Evolutionary conservation across 1,140 invertebrate species (phyloP), one percentile per base, ranked within the genome.

Genomic region (Pogonomyrmex barbatus): DNA sequence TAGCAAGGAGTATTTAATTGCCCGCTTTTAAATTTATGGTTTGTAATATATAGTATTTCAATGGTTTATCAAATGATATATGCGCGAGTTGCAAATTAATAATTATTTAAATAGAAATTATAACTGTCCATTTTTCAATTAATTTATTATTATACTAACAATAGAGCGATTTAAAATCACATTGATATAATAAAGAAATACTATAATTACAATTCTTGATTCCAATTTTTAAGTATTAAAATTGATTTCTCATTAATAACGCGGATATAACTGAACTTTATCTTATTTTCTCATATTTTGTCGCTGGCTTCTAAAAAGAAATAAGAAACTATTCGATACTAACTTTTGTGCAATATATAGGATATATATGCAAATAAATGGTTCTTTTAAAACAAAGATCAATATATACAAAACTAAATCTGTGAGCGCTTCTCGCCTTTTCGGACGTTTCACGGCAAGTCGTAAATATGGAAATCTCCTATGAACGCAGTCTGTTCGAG

Each of bases 161-260:
- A 73, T 33, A 56, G n/a, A 42, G n/a, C 17, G 54, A 42, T n/a
- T 73, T 73, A 73, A 73, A 73, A 73, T 33, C 56, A 67, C n/a
- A 17, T 73, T 42, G 33, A 39, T 56, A n/a, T 10, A 56, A 8
- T 56, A 56, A 73, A 42, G 24, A 42, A 9, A 56, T 24, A 24
- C 0, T 24, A 24, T 12, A 42, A 56, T 73, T 73, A 24, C 3
- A 24, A 56, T 73, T 24, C n/a, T 73, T 24, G 47, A 71, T 71
- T 71, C 14, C n/a, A 73, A 56, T 24, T 73, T 73, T 39, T 6
- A 4, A 24, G 10, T 42, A 73, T 54, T 73, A 39, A 56, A 73
- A 56, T 56, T 39, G 56, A 54, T 39, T 39, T 56, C 9, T 73
- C 9, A 6, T 73, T 24, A 12, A 73, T 24, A 73, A 10, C 52